Evolutionary conservation across 2,888 invertebrate genomes (phyloP).

Genomic region (Quadroppia sp.): DNA sequence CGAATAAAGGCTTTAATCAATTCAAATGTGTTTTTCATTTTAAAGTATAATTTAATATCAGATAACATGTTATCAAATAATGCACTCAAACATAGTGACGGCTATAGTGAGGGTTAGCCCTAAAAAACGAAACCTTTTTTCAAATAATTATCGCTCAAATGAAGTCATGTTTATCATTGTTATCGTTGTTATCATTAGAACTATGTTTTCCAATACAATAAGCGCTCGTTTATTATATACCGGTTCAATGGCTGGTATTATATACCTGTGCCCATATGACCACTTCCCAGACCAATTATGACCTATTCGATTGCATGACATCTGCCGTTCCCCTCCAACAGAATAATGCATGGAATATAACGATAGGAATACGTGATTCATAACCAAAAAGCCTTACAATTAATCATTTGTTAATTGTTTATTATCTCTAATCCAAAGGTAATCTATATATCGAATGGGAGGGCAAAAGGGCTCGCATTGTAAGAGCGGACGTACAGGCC

Average conservation of each 20-base stretch:
- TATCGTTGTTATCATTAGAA: too few species aligned
- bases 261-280: not conserved
- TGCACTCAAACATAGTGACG: not conserved
- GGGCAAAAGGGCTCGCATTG: conserved; percentile 73
- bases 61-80: not conserved
- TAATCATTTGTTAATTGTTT: conserved; percentile 6
- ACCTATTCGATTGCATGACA: not conserved
- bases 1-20: not conserved
- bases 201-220: too few species aligned
- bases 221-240: not conserved
- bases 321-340: not conserved
- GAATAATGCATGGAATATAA: not conserved
- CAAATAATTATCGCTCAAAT: too few species aligned
- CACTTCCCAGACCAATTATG: not conserved
- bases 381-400: not conserved
- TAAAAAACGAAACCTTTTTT: too few species aligned
- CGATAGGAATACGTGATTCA: not conserved
- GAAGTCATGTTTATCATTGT: too few species aligned
- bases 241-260: not conserved
- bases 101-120: not conserved
- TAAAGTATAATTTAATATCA: not conserved
- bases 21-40: not conserved
- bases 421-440: conserved; percentile 40
- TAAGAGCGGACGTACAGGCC: conserved; percentile 87
- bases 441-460: conserved; percentile 67